Evolutionary conservation across 2,113 vertebrate species (phyloP), one percentile per base, ranked within the genome.

Genomic region (Oostethus manadensis): DNA sequence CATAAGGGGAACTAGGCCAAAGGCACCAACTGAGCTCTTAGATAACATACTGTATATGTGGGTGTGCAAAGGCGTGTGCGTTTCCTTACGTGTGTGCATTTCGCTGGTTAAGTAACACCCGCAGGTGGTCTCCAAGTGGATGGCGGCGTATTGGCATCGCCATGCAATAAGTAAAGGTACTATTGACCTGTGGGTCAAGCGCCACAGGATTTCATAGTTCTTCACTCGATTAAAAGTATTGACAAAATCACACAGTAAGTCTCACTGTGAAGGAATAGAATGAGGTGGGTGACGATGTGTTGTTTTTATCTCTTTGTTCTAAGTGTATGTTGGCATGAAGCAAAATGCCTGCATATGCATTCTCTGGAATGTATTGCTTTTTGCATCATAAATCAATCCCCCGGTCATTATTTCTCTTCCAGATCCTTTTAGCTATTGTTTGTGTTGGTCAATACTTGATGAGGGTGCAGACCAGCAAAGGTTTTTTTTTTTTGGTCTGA

Each of bases 1-100:
- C 62, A 64, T 33, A 55, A 51, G 71, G 53, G 65, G 62, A 79
- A 80, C 64, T 68, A 72, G 73, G 75, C 55, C 77, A 84, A 55
- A 51, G 59, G 60, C 56, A 54, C 76, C 75, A 53, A 58, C 62
- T 68, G 78, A 68, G 80, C 68, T 56, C 68, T 81, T 74, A 62
- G 73, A 60, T 73, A 79, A 75, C 74, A 81, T 81, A 68, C 29
- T 33, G 29, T 33, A 33, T 18, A 35, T 54, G 73, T 65, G 74
- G 51, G 64, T 80, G 79, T 73, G 66, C n/a, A 7, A 4, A 33
- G 70, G 48, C 14, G 50, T 17, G 42, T 55, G 43, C 9, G 35
- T 59, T 56, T 59, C 48, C 40, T 15, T 22, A 54, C 23, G 46
- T 55, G 51, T 50, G 51, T 26, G 21, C 47, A 20, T 51, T 55